Percentiles rank a stretch among this genome's conserved stretches.
These are phyloP conservation scores for Zaprionus inermis DNA, from an alignment of 1,140 invertebrate genomes.

Conservation along the genomic window DNA sequence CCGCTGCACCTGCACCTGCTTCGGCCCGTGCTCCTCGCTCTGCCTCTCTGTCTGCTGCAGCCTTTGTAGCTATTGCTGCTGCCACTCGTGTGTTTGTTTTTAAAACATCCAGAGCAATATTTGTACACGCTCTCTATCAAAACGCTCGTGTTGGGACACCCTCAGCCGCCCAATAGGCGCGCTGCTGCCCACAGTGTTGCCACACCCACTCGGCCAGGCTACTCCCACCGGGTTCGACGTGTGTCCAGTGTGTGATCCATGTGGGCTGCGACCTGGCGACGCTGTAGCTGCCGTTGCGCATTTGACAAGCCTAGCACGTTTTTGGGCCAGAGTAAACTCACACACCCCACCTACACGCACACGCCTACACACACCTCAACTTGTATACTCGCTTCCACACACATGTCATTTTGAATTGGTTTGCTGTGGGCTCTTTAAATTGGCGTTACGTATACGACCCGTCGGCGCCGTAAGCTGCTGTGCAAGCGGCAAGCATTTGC, in stretches of 20 bases:
- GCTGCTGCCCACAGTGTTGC: not conserved
- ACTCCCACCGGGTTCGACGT: not conserved
- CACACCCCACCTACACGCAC: conserved; percentile 7
- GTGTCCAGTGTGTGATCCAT: not conserved
- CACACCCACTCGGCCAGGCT: not conserved
- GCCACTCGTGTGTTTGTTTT: conserved; percentile 3
- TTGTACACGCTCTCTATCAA: conserved; percentile 36
- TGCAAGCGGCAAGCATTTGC: conserved; percentile 55
- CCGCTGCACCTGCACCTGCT: not conserved
- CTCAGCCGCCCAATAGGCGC: not conserved
- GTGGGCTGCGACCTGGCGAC: conserved; percentile 15
- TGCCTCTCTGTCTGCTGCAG: not conserved
- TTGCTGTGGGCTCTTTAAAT: conserved; percentile 63
- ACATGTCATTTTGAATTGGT: conserved; percentile 21
- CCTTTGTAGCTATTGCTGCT: not conserved
- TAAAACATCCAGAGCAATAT: conserved; percentile 30
- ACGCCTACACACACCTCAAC: not conserved
- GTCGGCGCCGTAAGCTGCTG: conserved; percentile 22
- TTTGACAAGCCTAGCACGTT: conserved; percentile 64
- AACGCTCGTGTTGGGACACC: conserved; percentile 2
- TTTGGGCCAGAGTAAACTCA: conserved; percentile 11
- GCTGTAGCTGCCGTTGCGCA: conserved; percentile 24
- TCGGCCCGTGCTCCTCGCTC: not conserved
- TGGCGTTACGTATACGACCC: conserved; percentile 67
- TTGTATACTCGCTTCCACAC: not conserved